phyloP scores from a whole-genome alignment of 92 coral and sea anemone genomes.

The Virgularia gustaviana region DNA sequence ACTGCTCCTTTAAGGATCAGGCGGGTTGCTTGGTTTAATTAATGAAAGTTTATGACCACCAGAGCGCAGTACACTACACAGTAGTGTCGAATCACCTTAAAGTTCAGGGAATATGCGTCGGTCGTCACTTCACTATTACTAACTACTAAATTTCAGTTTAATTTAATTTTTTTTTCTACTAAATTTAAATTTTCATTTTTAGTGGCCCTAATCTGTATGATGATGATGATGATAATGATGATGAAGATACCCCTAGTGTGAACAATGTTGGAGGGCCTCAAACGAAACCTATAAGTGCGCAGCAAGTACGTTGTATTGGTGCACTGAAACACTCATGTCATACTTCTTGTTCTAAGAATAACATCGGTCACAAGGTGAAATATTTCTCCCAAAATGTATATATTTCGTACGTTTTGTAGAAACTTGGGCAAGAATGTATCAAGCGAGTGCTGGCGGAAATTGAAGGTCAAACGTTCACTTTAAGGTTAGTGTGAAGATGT shows the following conservation, averaged over 20 bases:
- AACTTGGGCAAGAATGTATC: constrained; percentile 77
- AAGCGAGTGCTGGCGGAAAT: constrained; percentile 67
- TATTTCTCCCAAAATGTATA: not conserved
- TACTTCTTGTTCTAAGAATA: not conserved
- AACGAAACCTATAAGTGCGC: constrained; percentile 74
- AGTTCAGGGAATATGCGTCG: no score
- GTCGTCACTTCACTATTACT: no score
- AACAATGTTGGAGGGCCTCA: constrained; percentile 27
- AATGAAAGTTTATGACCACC: no score
- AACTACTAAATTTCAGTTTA: not conserved
- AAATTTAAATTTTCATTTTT: not conserved
- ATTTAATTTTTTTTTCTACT: not conserved
- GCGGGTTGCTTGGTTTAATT: no score
- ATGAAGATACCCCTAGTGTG: constrained; percentile 52
- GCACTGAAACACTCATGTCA: not conserved
- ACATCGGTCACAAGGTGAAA: no score
- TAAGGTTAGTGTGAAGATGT: no score
- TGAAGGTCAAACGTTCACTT: constrained; percentile 85
- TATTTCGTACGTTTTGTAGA: constrained; percentile 2
- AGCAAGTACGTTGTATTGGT: constrained; percentile 67
- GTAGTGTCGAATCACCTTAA: no score
- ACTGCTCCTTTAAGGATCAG: no score
- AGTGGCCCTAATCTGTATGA: constrained; percentile 93
- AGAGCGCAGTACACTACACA: no score
- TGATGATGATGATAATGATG: constrained; percentile 43